phyloP scores from a whole-genome alignment of 1,140 invertebrate species.

The Cyclina sinensis region DNA sequence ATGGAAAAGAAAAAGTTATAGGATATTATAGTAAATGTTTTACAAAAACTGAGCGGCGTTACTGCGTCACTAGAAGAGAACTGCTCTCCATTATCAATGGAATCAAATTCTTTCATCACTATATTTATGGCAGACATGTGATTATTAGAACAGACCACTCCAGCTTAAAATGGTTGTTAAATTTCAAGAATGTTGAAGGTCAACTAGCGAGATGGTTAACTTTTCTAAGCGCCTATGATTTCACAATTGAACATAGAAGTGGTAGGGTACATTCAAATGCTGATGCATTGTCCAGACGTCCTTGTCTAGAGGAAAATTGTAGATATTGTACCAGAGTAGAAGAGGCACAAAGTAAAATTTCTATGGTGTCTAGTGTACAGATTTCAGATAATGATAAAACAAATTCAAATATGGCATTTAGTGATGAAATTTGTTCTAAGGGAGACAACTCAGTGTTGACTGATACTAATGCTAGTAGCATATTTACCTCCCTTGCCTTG shows the following conservation, averaged over 20 bases:
- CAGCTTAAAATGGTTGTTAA: conserved; percentile 73
- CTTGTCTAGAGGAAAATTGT: conserved; percentile 3
- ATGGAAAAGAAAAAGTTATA: conserved; percentile 24
- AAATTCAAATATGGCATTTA: too few species aligned
- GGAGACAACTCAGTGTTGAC: too few species aligned
- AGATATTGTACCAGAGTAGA: too few species aligned
- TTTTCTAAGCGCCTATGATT: too few species aligned
- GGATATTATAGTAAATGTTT: background rate
- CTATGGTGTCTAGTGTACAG: background rate
- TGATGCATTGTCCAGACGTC: conserved; percentile 31
- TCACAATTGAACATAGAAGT: too few species aligned
- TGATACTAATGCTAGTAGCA: too few species aligned
- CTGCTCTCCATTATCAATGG: too few species aligned
- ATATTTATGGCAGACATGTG: conserved; percentile 66
- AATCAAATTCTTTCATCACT: too few species aligned
- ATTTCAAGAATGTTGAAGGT: conserved; percentile 68
- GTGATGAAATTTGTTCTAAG: too few species aligned
- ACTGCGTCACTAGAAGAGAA: too few species aligned
- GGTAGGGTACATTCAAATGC: conserved; percentile 40
- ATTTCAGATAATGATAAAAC: too few species aligned
- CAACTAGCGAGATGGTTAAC: too few species aligned
- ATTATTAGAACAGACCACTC: conserved; percentile 74
- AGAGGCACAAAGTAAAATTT: background rate
- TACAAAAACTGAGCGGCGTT: background rate
- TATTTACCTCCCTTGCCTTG: background rate